Evolutionary conservation across 2,888 invertebrate species (phyloP), one percentile per base, ranked within the genome.

Genomic region (Physocephala rufipes): DNA sequence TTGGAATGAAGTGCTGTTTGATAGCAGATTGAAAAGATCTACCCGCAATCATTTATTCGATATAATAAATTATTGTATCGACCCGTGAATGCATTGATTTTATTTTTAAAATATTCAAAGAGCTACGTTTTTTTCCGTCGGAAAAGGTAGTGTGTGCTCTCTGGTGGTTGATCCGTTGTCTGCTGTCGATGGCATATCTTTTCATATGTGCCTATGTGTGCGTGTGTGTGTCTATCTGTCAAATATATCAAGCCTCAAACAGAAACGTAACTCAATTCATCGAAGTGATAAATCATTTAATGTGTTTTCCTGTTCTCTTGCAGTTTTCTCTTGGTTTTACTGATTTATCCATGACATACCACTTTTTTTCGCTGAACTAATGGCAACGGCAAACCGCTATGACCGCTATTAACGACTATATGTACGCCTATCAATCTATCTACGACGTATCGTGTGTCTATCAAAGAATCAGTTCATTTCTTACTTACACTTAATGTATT

Each of bases 201-300:
- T 58, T 5, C 16, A 26, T 58, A 3, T 58, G 24, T 53, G 12
- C 9, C 21, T 21, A 21, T 24, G 53, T 5, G 21, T 49, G 16
- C 13, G 5, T 36, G 16, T 26, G 55, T 55, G 19, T 26, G 30
- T 30, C 36, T 9, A 30, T 13, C 64, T 64, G 64, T 64, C 64
- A 64, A 49, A 67, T 67, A 43, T 58, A 67, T 67, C 67, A 67
- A 45, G 28, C 58, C 45, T 24, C 67, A 45, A 59, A 53, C 58
- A 59, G 36, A 58, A 58, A 51, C 62, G 68, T 51, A 62, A 62
- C 68, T 58, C 62, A 61, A 62, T 49, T 61, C 68, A 62, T 15
- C 68, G 61, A 30, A 62, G 62, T 68, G 68, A 68, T 68, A 68
- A 68, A 68, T 68, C 68, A 68, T 68, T 68, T 68, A 68, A 68